These are phyloP conservation scores for Pangasius sanitwongsei DNA, from an alignment of 2,797 vertebrate species.

Conservation along the genomic window DNA sequence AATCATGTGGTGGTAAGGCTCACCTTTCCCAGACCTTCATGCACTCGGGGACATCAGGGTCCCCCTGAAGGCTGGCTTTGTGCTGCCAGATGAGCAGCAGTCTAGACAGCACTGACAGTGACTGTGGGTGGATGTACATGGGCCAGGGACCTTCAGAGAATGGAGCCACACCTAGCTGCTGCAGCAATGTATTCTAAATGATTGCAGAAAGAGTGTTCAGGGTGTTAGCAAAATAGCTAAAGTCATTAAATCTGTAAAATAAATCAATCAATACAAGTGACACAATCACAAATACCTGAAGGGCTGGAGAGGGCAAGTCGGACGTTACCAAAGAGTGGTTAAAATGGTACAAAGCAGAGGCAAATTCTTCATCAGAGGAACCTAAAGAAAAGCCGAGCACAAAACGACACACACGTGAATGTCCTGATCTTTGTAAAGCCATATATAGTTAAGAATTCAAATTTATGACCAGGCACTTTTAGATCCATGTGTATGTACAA, in stretches of 20 bases:
- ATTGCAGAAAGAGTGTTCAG: conserved; percentile 15
- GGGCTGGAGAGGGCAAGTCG: conserved; percentile 91
- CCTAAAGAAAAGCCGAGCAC: conserved; percentile 69
- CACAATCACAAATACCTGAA: conserved; percentile 81
- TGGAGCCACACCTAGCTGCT: conserved; percentile 93
- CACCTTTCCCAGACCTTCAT: conserved; percentile 99
- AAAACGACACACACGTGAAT: background rate
- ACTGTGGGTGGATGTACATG: conserved; percentile 94
- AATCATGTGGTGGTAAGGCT: background rate
- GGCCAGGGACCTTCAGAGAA: conserved; percentile 97
- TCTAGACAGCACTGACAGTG: conserved; percentile 91
- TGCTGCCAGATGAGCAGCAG: conserved; percentile 97
- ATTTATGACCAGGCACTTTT: background rate
- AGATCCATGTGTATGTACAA: background rate
- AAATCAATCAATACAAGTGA: background rate
- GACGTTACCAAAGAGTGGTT: conserved; percentile 97
- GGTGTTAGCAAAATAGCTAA: background rate
- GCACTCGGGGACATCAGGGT: conserved; percentile 94
- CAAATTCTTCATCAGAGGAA: conserved; percentile 94
- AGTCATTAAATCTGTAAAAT: background rate
- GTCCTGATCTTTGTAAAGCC: background rate
- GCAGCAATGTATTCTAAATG: conserved; percentile 89
- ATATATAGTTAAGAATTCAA: background rate
- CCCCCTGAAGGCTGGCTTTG: conserved; percentile 88
- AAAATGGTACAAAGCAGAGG: conserved; percentile 95